Evolutionary conservation across 2,113 vertebrate species (phyloP).

Genomic region (Nyctibius bracteatus): DNA sequence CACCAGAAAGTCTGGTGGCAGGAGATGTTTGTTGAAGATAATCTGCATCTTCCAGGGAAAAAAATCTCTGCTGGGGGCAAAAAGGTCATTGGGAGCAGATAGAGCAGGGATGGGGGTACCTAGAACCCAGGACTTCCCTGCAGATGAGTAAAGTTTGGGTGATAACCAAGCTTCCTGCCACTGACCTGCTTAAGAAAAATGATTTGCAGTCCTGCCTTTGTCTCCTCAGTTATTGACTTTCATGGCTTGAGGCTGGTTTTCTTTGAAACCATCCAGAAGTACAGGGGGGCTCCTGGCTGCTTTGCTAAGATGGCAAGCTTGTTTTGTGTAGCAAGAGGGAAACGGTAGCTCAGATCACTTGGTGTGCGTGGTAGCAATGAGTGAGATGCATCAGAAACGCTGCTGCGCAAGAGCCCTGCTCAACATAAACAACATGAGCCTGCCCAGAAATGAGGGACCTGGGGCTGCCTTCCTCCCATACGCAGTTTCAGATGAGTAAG

Average conservation of each 20-base stretch:
- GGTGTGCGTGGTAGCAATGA: accelerated
- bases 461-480: background rate
- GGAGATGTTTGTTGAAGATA: background rate
- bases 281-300: background rate
- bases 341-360: background rate
- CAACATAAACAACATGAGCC: background rate
- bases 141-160: background rate
- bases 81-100: background rate
- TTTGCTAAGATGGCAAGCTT: background rate
- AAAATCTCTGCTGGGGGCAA: background rate
- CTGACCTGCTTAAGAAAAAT: background rate
- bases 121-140: background rate
- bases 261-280: background rate
- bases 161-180: background rate
- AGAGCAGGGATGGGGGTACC: background rate
- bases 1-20: background rate
- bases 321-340: background rate
- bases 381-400: background rate
- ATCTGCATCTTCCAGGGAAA: background rate
- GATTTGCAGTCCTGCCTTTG: background rate
- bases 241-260: background rate
- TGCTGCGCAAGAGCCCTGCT: background rate
- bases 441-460: background rate
- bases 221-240: background rate
- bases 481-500: background rate